phyloP scores from a whole-genome alignment of 2,888 invertebrate genomes.

The Eremobia ochroleuca region DNA sequence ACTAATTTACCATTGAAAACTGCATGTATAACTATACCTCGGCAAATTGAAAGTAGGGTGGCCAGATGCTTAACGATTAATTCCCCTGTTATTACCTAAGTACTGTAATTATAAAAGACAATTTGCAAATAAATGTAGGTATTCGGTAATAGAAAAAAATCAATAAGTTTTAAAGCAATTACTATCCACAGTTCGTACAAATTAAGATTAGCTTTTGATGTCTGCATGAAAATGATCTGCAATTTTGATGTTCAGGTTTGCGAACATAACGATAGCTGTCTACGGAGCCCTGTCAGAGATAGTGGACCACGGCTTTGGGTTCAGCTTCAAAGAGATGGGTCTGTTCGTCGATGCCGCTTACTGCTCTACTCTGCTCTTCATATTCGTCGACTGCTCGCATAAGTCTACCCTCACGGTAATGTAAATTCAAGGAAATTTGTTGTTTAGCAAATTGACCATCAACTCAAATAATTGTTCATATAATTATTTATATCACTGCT shows the following conservation, averaged over 20 bases:
- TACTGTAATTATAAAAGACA: not conserved
- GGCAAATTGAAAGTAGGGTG: not conserved
- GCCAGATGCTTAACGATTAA: not conserved
- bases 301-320: conserved; percentile 92
- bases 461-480: not conserved
- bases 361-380: conserved; percentile 91
- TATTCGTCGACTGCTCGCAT: conserved; percentile 93
- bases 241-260: conserved; percentile 80
- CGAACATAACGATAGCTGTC: conserved; percentile 93
- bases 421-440: not conserved
- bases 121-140: not conserved
- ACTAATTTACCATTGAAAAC: not conserved
- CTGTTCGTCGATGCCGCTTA: conserved; percentile 92
- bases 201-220: not conserved
- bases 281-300: conserved; percentile 93
- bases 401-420: conserved; percentile 91
- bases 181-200: no score
- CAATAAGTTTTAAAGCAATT: no score
- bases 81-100: no score
- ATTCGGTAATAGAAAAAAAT: not conserved
- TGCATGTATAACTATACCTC: no score
- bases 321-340: conserved; percentile 93
- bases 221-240: no score
- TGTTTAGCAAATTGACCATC: not conserved
- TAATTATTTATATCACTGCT: not conserved